Evolutionary conservation across 2,113 vertebrate species (phyloP).

Genomic region (Quiscalus mexicanus): DNA sequence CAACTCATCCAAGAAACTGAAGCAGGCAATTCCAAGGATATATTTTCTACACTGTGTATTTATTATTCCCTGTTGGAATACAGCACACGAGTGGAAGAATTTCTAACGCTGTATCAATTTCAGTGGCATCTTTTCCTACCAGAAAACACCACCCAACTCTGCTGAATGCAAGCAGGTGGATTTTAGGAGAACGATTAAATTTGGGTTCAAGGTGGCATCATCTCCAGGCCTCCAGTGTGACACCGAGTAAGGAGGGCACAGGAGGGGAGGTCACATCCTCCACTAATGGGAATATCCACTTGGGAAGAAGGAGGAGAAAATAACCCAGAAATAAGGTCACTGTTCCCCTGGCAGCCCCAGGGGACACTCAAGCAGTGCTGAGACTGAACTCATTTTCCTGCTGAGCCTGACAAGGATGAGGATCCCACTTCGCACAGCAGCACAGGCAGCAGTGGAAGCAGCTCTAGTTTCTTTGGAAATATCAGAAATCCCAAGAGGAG

Average conservation of each 20-base stretch:
- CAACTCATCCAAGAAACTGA: background rate
- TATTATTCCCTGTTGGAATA: background rate
- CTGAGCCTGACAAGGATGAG: background rate
- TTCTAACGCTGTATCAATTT: background rate
- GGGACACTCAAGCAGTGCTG: background rate
- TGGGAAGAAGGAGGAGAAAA: conserved; percentile 39
- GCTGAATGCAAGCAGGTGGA: background rate
- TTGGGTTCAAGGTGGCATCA: background rate
- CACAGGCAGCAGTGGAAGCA: background rate
- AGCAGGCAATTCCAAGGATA: background rate
- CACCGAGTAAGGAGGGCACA: background rate
- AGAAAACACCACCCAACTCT: background rate
- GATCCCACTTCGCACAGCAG: background rate
- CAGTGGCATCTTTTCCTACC: background rate
- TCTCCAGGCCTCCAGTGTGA: background rate
- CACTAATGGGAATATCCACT: background rate
- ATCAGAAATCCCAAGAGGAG: background rate
- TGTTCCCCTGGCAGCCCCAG: background rate
- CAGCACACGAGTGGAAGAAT: background rate
- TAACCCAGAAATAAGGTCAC: conserved; percentile 43
- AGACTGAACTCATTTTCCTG: conserved; percentile 6
- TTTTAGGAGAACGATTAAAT: background rate
- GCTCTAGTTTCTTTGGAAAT: background rate
- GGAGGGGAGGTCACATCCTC: background rate
- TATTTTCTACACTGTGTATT: background rate